Base-by-base conservation (phyloP, 2,113 vertebrate species). In the Triplophysa dalaica region DNA sequence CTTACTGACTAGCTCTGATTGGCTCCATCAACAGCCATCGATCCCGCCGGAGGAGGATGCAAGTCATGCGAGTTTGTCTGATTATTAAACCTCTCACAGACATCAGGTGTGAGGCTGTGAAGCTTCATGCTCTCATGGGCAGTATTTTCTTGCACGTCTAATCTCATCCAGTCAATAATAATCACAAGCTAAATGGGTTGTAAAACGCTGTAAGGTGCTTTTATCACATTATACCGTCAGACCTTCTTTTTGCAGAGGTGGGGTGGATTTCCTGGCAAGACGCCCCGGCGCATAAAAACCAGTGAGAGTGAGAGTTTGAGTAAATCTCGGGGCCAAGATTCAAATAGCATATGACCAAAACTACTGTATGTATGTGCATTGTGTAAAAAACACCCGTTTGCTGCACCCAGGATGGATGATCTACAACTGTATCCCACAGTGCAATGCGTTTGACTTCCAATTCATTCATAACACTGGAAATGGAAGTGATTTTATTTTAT, bases 11-110 rank as follows among this genome's bases (percentile, higher is more conserved):
- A 7, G 66, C 16, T 64, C 52, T 26, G 75, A 81, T 69, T 69
- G 43, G 29, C 79, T 81, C 73, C 38, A 79, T 67, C 69, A 69
- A 70, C n/a, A 45, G 58, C 6, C 41, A 78, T 81, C 11, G 75
- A 84, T 81, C 29, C 29, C n/a, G 14, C 4, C 54, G 45, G 65
- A 19, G 21, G 10, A n/a, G 70, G 70, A 50, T 74, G 45, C 66
- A 22, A 68, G 67, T 33, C 8, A 52, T 63, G 52, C 66, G 33
- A 38, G 5, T 38, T 38, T 38, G 33, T 38, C 33, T 38, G 33
- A 38, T 38, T 38, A 38, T 8, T 17, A 24, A 79, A 41, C 16
- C 29, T 21, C 48, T 1, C 68, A 29, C 50, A 8, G 50, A 70
- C 33, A 70, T 70, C 69, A 56, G 50, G 69, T 56, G 69, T 70